phyloP scores from a whole-genome alignment of 2,113 vertebrate species.

The Hippocampus comes region DNA sequence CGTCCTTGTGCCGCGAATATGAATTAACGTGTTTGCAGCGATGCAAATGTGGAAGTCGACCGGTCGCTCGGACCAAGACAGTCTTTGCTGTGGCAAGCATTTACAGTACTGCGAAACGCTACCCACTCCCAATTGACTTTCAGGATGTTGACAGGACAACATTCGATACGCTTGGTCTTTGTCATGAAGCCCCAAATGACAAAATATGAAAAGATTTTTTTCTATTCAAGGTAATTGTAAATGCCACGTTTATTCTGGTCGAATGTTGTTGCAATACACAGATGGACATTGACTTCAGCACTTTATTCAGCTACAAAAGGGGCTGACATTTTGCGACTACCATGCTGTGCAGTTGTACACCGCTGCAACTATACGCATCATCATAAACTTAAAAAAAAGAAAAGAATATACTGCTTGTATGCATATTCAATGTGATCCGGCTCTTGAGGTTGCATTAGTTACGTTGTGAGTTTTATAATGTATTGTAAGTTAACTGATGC shows the following conservation, averaged over 20 bases:
- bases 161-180: not conserved
- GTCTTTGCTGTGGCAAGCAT: not conserved
- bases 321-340: not conserved
- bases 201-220: not conserved
- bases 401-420: not conserved
- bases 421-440: not conserved
- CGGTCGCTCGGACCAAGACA: not conserved
- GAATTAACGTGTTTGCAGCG: not conserved
- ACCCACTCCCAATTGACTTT: no score
- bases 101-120: no score
- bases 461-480: not conserved
- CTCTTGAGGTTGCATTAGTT: not conserved
- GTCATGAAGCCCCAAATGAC: not conserved
- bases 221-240: not conserved
- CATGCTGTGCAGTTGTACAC: not conserved
- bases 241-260: not conserved
- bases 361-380: not conserved
- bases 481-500: not conserved
- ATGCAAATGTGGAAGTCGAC: not conserved
- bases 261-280: not conserved
- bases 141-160: not conserved
- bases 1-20: constrained; percentile 12
- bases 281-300: not conserved
- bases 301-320: not conserved
- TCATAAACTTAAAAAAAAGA: not conserved